Conservation (phyloP, 2,888 invertebrate genomes). For the Xestia ashworthii region DNA sequence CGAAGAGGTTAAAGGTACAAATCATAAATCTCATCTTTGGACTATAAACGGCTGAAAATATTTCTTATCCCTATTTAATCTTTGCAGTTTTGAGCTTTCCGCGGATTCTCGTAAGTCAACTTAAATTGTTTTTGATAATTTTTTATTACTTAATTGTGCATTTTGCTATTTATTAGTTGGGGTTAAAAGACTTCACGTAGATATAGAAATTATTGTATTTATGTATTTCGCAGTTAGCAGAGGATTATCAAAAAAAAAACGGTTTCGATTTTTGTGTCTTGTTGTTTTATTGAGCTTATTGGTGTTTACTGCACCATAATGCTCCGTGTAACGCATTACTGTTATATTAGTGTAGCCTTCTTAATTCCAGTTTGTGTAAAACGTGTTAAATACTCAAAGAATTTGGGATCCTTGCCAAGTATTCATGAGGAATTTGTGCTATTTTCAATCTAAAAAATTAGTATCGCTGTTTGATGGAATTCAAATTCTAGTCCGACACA, state of each 20-base stretch:
- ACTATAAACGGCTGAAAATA: background rate
- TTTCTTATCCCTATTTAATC: conserved; percentile 3
- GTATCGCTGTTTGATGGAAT: conserved; percentile 45
- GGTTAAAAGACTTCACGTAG: background rate
- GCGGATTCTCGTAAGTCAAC: background rate
- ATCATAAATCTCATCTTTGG: conserved; percentile 19
- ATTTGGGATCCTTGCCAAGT: conserved; percentile 76
- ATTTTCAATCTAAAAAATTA: conserved; percentile 70
- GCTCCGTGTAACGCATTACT: conserved; percentile 1
- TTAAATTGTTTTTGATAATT: background rate
- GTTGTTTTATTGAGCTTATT: background rate
- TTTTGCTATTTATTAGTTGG: background rate
- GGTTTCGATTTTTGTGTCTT: background rate
- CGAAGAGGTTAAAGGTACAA: conserved; percentile 28
- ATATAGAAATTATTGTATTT: too few relatives aligned
- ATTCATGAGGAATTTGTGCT: conserved; percentile 71
- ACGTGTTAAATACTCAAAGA: conserved; percentile 66
- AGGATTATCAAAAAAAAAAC: background rate
- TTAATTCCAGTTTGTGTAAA: conserved; percentile 46
- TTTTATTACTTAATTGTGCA: background rate
- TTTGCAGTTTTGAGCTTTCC: background rate
- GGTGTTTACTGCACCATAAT: conserved; percentile 1
- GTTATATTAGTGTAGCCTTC: conserved; percentile 35
- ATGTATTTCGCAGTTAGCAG: background rate
- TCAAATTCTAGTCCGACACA: conserved; percentile 28